Conservation (phyloP, 2,113 vertebrate genomes). For the Ammodytes dubius region DNA sequence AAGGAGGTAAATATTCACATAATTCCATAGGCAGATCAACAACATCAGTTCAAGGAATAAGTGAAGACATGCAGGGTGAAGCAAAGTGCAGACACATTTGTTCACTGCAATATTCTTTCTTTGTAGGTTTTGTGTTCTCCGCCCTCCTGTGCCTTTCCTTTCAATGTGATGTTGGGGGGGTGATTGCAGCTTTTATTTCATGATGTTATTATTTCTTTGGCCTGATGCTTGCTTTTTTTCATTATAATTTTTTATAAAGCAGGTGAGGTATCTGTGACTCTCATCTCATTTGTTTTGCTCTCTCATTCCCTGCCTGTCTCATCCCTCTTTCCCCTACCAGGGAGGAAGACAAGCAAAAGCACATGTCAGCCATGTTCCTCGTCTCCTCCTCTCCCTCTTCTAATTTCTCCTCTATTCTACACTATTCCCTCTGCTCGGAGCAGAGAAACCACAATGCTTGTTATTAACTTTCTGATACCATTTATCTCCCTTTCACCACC, state of each 20-base stretch:
- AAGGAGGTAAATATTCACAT: background rate
- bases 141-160: background rate
- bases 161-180: background rate
- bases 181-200: slow-evolving; percentile 15
- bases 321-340: slow-evolving; percentile 12
- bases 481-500: slow-evolving; percentile 71
- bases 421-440: slow-evolving; percentile 40
- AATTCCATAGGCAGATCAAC: background rate
- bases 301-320: slow-evolving; percentile 20
- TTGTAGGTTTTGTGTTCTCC: background rate
- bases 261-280: background rate
- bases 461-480: slow-evolving; percentile 72
- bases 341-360: background rate
- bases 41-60: background rate
- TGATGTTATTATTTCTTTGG: slow-evolving; percentile 20
- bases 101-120: background rate
- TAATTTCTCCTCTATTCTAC: slow-evolving; percentile 32
- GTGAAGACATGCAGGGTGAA: background rate
- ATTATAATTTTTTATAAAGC: slow-evolving; percentile 23
- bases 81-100: background rate
- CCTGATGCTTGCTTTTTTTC: slow-evolving; percentile 11
- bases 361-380: slow-evolving; percentile 4
- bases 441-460: slow-evolving; percentile 65
- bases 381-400: slow-evolving; percentile 6
- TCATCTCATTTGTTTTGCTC: slow-evolving; percentile 26